A percentile compares a stretch with the other conserved stretches of the same genome.
Evolutionary conservation across 2,113 vertebrate species (phyloP).

Genomic region (Trogon melanurus): DNA sequence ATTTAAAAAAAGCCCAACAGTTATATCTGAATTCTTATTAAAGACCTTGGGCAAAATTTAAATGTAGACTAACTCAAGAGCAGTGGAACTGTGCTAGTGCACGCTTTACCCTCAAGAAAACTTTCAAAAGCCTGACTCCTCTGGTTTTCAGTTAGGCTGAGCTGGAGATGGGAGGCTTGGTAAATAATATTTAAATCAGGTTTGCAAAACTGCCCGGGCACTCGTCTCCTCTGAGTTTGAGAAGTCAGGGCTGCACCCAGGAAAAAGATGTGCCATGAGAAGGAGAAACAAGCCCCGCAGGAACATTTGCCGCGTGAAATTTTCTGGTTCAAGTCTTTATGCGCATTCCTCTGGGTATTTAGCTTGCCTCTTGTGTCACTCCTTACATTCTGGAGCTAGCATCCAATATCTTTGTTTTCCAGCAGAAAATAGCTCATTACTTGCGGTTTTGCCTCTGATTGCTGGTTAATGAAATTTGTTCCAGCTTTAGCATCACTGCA

Average conservation of each 20-base stretch:
- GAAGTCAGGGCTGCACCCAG: neutral
- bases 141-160: neutral
- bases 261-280: neutral
- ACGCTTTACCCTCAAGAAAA: neutral
- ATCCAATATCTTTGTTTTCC: neutral
- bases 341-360: neutral
- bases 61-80: neutral
- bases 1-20: neutral
- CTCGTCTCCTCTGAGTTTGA: neutral
- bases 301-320: neutral
- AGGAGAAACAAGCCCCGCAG: neutral
- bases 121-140: neutral
- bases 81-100: neutral
- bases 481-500: neutral
- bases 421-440: neutral
- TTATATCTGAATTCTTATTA: conserved; percentile 12
- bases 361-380: neutral
- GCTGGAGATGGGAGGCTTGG: neutral
- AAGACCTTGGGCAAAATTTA: neutral
- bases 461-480: conserved; percentile 30
- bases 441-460: neutral
- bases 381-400: neutral
- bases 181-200: neutral
- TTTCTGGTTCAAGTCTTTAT: neutral
- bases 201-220: neutral